Percentiles rank a stretch among this genome's conserved stretches.
phyloP scores from a whole-genome alignment of 2,113 vertebrate genomes.

The Dicerorhinus sumatrensis region DNA sequence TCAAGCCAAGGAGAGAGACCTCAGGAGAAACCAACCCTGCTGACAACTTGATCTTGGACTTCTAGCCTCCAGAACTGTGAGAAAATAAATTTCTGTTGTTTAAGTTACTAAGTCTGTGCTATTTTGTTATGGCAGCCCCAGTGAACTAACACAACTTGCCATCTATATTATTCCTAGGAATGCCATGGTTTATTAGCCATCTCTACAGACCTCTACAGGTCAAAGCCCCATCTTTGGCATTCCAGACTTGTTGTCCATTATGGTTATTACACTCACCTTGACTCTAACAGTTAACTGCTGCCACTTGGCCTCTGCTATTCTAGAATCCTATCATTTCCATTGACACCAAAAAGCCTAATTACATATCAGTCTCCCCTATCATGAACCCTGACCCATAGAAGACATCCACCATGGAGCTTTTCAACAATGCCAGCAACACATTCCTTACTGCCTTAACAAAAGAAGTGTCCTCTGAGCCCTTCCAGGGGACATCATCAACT shows the following conservation, averaged over 20 bases:
- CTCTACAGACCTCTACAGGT: neutral
- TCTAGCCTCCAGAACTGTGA: neutral
- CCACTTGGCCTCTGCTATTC: neutral
- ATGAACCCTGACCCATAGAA: neutral
- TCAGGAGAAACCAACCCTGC: neutral
- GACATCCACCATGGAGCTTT: neutral
- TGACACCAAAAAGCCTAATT: neutral
- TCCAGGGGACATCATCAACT: neutral
- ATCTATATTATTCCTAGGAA: neutral
- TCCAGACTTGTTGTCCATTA: neutral
- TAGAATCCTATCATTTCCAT: neutral
- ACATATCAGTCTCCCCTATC: neutral
- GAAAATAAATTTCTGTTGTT: constrained; percentile 39
- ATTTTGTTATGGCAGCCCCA: neutral
- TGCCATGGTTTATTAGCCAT: neutral
- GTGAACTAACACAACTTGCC: neutral
- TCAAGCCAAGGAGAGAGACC: neutral
- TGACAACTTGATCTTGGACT: neutral
- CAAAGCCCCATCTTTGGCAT: neutral
- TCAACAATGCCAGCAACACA: neutral
- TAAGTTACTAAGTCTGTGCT: neutral
- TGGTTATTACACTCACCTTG: neutral
- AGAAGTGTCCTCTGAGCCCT: neutral
- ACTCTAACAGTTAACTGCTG: constrained; percentile 37
- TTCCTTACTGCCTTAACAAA: constrained; percentile 39